Evolutionary conservation across 2,113 vertebrate genomes (phyloP), one percentile per base, ranked within the genome.

Genomic region (Leptocoma aspasia): DNA sequence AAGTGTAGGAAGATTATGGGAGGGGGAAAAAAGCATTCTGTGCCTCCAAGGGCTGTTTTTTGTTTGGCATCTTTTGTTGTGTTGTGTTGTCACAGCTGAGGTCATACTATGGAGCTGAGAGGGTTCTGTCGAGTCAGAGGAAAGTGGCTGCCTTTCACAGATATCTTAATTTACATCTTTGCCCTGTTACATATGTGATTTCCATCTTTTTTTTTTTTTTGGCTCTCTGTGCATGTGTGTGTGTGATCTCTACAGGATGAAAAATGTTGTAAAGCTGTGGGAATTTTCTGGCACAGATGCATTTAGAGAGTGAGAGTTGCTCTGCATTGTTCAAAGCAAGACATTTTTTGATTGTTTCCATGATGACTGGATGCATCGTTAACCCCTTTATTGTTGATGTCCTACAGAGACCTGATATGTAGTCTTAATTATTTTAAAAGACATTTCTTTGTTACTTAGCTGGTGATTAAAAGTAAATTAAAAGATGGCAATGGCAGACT

Each of bases 401-500:
- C 98, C 98, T 98, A 98, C 96, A 89, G 98, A 98, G 98, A 98
- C 98, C 97, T 96, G 96, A 98, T 97, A 97, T 97, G 98, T 97
- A 98, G 97, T 98, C 98, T 98, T 98, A 98, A 98, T 98, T 98
- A 98, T 98, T 98, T 98, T 98, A 98, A 98, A 98, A 98, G 96
- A 96, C 96, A 96, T 95, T 98, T 98, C 98, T 98, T 98, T 98
- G 96, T 98, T 98, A 97, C 97, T 98, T 98, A 98, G 98, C 91
- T 98, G 97, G 97, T 97, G 98, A 98, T 98, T 98, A 98, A 98
- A 98, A 98, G 97, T 98, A 97, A 98, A 98, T 98, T 98, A 98
- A 98, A 98, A 97, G 93, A 98, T 98, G 96, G 94, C 97, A 98
- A 68, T 97, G 95, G 97, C 97, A 97, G 97, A 97, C 97, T 97